phyloP scores from a whole-genome alignment of 2,888 invertebrate genomes.

The Tenthredo scrophulariae region DNA sequence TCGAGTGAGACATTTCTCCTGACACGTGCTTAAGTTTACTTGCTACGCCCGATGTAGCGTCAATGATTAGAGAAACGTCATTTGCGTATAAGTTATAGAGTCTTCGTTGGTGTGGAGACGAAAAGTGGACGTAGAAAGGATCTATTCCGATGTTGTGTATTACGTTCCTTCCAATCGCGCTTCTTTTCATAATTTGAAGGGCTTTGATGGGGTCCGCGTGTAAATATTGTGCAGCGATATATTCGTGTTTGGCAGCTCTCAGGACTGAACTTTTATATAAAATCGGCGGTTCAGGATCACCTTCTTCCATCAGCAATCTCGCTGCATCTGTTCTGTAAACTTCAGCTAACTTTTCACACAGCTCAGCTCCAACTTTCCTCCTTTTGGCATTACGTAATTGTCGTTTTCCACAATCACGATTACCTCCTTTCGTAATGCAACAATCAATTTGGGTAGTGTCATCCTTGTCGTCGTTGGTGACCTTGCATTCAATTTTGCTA shows the following conservation, averaged over 20 bases:
- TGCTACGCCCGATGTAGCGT: too few relatives aligned
- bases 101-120: too few relatives aligned
- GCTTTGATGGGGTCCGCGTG: too few relatives aligned
- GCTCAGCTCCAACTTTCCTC: neutral
- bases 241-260: neutral
- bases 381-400: neutral
- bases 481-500: neutral
- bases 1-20: too few relatives aligned
- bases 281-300: constrained; percentile 8
- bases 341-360: neutral
- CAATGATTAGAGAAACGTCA: too few relatives aligned
- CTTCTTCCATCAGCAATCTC: neutral
- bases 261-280: constrained; percentile 12
- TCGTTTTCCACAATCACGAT: neutral
- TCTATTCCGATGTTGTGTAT: too few relatives aligned
- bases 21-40: too few relatives aligned
- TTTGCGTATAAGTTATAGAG: too few relatives aligned
- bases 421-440: neutral
- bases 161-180: too few relatives aligned
- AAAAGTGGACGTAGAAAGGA: too few relatives aligned
- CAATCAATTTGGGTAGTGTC: neutral
- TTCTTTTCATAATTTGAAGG: too few relatives aligned
- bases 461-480: neutral
- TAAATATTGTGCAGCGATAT: too few relatives aligned
- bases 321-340: neutral